Conservation (phyloP, 2,888 invertebrate genomes). For the Diadegma fenestrale region DNA sequence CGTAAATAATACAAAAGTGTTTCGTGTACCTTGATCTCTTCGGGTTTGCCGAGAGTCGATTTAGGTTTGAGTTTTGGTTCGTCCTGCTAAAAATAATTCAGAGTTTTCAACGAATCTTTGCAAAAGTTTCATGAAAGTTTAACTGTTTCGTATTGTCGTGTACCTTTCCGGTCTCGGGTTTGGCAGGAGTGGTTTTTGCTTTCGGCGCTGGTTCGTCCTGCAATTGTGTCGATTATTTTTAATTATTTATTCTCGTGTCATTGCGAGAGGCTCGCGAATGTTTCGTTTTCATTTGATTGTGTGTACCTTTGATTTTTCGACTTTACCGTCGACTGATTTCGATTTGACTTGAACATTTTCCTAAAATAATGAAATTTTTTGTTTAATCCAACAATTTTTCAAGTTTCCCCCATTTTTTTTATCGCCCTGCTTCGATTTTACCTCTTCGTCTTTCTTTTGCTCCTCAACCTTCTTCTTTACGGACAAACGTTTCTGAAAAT, state of each 20-base stretch:
- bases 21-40: constrained; percentile 67
- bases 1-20: not conserved
- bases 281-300: not conserved
- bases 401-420: not conserved
- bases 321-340: constrained; percentile 64
- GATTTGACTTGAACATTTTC: constrained; percentile 67
- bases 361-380: constrained; percentile 62
- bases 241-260: not conserved
- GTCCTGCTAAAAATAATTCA: constrained; percentile 70
- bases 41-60: constrained; percentile 66
- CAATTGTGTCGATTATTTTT: constrained; percentile 54
- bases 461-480: constrained; percentile 67
- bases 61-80: constrained; percentile 68
- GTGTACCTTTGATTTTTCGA: constrained; percentile 76
- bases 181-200: constrained; percentile 67
- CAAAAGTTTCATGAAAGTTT: not conserved
- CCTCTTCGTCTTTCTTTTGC: constrained; percentile 58
- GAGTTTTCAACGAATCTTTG: constrained; percentile 2
- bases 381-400: not conserved
- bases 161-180: constrained; percentile 66
- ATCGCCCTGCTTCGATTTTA: constrained; percentile 26
- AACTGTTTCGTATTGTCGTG: not conserved
- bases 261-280: not conserved
- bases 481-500: constrained; percentile 70
- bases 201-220: constrained; percentile 70